Conservation (phyloP, 2,797 vertebrate species). For the Hippopotamyrus pictus region DNA sequence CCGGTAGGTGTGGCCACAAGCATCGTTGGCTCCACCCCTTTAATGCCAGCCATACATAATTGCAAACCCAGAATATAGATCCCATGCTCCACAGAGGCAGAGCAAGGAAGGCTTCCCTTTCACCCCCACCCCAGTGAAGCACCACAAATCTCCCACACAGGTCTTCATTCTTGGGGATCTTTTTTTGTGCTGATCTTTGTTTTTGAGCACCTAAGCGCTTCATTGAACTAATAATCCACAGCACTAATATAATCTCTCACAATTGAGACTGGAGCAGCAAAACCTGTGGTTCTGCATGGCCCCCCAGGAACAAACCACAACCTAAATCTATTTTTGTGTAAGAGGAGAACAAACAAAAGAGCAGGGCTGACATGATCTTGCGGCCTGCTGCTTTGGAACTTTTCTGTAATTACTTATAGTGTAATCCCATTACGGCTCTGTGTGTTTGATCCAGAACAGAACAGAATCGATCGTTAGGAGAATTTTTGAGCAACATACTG, state of each 20-base stretch:
- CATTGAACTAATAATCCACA: background rate
- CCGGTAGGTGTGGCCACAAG: constrained; percentile 68
- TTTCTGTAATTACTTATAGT: background rate
- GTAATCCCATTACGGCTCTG: background rate
- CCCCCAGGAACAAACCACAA: background rate
- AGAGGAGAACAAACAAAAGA: background rate
- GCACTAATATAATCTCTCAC: background rate
- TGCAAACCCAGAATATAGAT: background rate
- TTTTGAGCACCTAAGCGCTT: background rate
- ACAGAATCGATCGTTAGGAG: background rate
- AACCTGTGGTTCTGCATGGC: background rate
- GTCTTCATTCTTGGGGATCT: background rate
- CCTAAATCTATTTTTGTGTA: background rate
- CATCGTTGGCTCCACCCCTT: background rate
- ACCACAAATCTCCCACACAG: background rate
- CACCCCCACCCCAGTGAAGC: background rate
- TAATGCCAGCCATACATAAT: background rate
- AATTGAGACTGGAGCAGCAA: background rate
- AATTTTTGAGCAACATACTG: background rate
- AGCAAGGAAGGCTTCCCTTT: background rate
- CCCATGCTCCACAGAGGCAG: background rate
- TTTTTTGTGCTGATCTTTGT: background rate
- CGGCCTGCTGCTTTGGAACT: background rate
- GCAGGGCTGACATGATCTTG: background rate
- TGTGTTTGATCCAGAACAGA: background rate